phyloP scores from a whole-genome alignment of 2,113 vertebrate species.

The Gasterosteus aculeatus region DNA sequence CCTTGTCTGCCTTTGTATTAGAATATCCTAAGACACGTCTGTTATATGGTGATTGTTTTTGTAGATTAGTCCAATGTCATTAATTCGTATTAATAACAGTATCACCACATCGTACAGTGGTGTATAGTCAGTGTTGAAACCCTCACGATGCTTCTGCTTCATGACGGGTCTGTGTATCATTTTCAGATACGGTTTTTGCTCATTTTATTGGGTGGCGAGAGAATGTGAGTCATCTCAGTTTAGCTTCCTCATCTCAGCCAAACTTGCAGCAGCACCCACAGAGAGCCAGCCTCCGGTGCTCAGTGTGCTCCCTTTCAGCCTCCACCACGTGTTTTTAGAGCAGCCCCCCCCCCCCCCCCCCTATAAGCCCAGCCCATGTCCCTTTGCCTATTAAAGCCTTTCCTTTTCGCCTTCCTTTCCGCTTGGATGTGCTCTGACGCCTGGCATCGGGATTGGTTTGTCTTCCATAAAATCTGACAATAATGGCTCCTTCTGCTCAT shows the following conservation, averaged over 20 bases:
- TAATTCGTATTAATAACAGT: neutral
- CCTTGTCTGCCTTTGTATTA: neutral
- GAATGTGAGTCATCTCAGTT: constrained; percentile 79
- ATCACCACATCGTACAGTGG: neutral
- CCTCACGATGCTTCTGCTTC: neutral
- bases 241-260: constrained; percentile 72
- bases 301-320: constrained; percentile 69
- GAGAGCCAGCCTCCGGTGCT: constrained; percentile 71
- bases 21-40: neutral
- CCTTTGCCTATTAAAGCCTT: constrained; percentile 49
- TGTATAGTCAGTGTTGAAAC: neutral
- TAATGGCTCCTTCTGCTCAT: constrained; percentile 60
- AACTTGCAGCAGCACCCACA: constrained; percentile 61
- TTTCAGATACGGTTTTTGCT: constrained; percentile 55
- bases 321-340: constrained; percentile 49
- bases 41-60: neutral
- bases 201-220: constrained; percentile 60
- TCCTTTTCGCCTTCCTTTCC: constrained; percentile 51
- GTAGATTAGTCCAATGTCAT: neutral
- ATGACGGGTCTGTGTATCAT: constrained; percentile 29
- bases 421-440: constrained; percentile 40
- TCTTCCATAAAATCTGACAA: constrained; percentile 63
- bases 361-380: constrained; percentile 42
- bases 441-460: constrained; percentile 49
- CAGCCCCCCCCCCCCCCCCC: constrained; percentile 38